Percentiles rank a stretch among this genome's conserved stretches.
Conservation (phyloP, 2,113 vertebrate genomes). For the Lagenorhynchus albirostris region DNA sequence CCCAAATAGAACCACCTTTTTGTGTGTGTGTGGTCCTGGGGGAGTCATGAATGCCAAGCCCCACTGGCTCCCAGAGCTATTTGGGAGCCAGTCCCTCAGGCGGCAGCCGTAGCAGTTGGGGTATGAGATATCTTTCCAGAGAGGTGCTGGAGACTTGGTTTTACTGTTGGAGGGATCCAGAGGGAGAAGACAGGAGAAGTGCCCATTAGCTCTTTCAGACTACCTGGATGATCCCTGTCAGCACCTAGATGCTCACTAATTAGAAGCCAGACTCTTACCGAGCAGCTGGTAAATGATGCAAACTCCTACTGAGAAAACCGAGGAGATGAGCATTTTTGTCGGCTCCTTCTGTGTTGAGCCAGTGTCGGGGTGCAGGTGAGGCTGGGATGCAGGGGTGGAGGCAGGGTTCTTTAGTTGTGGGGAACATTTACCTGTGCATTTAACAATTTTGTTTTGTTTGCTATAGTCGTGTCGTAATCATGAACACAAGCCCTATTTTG, state of each 20-base stretch:
- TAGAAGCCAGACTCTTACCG: background rate
- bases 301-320: background rate
- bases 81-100: background rate
- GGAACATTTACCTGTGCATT: background rate
- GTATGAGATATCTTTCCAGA: background rate
- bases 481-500: background rate
- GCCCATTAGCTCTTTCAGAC: background rate
- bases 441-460: background rate
- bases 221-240: background rate
- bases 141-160: background rate
- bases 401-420: background rate
- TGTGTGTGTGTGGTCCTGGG: too few species aligned
- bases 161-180: background rate
- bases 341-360: background rate
- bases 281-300: background rate
- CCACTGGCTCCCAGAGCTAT: background rate
- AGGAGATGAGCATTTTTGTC: background rate
- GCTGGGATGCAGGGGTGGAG: too few species aligned
- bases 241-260: too few species aligned
- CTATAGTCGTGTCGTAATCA: rapidly evolving
- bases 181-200: background rate
- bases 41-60: too few species aligned
- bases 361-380: rapidly evolving
- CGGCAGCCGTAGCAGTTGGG: rapidly evolving
- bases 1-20: background rate